Base-by-base conservation (phyloP, 2,797 vertebrate species). In the Clarias laeviceps region DNA sequence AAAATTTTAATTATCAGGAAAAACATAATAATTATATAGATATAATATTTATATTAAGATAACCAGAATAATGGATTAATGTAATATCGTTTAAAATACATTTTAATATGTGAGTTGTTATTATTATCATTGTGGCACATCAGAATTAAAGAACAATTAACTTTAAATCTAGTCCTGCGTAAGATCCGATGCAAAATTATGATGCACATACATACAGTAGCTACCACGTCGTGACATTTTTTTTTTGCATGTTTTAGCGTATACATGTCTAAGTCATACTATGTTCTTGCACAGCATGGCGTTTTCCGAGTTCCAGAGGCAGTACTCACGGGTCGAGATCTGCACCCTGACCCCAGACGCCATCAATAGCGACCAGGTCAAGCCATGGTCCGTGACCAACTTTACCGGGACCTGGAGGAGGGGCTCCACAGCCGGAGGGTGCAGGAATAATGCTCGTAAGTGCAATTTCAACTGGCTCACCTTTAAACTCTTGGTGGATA, bases 291-390 rank as follows among this genome's bases (percentile, higher is more conserved):
- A 15, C 90, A 98, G 97, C 97, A 99, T 98, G 96, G 94, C 97
- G 0, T 98, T 94, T 92, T 90, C 64, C 0, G 97, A 98, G 5
- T 99, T 98, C 88, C 32, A 93, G 86, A 93, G 88, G 45, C 92
- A 98, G 56, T 99, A 97, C 88, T 96, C 95, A 0, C 93, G 93
- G 0, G 88, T 99, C 7, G 97, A 98, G 90, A 95, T 99, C 87
- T 97, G 97, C 93, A 97, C 91, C 69, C 88, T 98, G 92, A 96
- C 96, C 15, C 96, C 96, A 0, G 97, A 98, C 87, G 92, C 96
- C 1, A 88, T 98, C 50, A 92, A 90, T 0, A 94, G 92, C 0
- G 93, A 94, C 3, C 85, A 95, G 0, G 76, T 94, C 37, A 94
- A 94, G 80, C 96, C 96, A 78, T 98, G 97, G 97, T 94, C 95